These are phyloP conservation scores for Menura novaehollandiae DNA, from an alignment of 2,113 vertebrate genomes.

Conservation along the genomic window DNA sequence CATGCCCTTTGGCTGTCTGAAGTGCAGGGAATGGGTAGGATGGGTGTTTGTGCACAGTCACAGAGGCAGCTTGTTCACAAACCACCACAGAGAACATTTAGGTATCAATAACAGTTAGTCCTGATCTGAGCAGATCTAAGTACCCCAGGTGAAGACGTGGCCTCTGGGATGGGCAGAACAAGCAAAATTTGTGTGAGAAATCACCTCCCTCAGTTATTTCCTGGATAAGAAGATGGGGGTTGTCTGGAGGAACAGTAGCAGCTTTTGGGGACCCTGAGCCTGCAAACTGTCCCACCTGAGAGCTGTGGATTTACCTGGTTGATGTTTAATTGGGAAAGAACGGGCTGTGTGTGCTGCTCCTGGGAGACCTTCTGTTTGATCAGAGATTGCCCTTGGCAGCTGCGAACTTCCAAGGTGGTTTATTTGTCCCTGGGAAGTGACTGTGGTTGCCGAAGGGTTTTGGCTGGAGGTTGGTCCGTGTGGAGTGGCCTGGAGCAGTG, in stretches of 20 bases:
- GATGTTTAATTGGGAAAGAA: not conserved
- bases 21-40: not conserved
- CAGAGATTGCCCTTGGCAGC: not conserved
- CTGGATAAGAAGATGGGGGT: not conserved
- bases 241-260: not conserved
- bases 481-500: not conserved
- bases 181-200: not conserved
- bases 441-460: not conserved
- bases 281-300: not conserved
- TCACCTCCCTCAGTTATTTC: not conserved
- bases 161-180: not conserved
- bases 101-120: not conserved
- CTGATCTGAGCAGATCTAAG: not conserved
- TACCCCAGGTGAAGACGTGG: not conserved
- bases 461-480: not conserved
- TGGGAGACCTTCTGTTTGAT: not conserved
- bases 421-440: not conserved
- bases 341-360: not conserved
- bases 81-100: not conserved
- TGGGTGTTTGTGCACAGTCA: not conserved
- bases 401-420: not conserved
- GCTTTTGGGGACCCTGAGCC: rapidly evolving
- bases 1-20: slow-evolving; percentile 6
- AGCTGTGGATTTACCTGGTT: not conserved
- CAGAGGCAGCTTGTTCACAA: not conserved